Evolutionary conservation across 2,113 vertebrate species (phyloP).

Genomic region (Lophotis ruficrista): DNA sequence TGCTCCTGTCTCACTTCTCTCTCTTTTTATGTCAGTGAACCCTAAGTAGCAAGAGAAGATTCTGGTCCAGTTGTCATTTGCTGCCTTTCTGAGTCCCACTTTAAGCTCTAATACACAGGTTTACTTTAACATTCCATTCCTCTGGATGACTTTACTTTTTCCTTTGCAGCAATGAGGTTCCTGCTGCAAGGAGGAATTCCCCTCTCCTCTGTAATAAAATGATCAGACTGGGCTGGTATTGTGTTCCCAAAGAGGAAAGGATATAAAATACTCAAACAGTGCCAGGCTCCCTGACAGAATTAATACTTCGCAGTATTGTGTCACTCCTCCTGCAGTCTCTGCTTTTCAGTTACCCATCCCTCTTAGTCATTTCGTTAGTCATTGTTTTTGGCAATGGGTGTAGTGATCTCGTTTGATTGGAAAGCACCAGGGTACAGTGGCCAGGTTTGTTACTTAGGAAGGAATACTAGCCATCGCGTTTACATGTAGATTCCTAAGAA

Average conservation of each 20-base stretch:
- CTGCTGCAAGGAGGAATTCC: conserved; percentile 20
- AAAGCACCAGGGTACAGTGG: background rate
- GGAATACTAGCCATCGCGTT: background rate
- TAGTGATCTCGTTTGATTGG: background rate
- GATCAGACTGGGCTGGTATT: background rate
- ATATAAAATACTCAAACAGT: background rate
- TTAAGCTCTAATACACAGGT: background rate
- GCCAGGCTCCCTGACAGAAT: conserved; percentile 10
- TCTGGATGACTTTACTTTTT: background rate
- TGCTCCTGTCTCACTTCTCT: background rate
- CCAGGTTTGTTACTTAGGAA: background rate
- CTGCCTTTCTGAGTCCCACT: background rate
- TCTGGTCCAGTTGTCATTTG: background rate
- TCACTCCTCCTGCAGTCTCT: conserved; percentile 20
- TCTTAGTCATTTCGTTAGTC: conserved; percentile 63
- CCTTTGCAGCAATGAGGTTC: background rate
- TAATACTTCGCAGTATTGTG: conserved; percentile 45
- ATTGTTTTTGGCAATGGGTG: conserved; percentile 47
- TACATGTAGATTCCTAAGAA: background rate
- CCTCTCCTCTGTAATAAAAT: conserved; percentile 8
- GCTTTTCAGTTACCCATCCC: conserved; percentile 45
- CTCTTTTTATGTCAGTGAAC: background rate
- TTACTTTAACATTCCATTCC: background rate
- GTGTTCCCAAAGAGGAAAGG: background rate
- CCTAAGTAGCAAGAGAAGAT: background rate